phyloP scores from a whole-genome alignment of 2,797 vertebrate genomes.

The Oceanodroma leucorhoa region DNA sequence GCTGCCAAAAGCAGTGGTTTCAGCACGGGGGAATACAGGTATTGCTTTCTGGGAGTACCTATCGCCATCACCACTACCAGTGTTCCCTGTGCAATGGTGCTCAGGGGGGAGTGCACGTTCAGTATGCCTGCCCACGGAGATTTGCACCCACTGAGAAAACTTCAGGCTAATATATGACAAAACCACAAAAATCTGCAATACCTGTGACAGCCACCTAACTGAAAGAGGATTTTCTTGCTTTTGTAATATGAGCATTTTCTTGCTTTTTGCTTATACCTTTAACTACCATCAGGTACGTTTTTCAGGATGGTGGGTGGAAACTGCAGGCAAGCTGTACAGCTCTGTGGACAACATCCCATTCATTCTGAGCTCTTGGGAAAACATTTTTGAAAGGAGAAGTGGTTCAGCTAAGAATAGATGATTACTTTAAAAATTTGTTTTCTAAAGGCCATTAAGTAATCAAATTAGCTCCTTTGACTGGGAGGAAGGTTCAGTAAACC shows the following conservation, averaged over 20 bases:
- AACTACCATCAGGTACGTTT: background rate
- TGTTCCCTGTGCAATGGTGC: background rate
- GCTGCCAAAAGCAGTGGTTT: slow-evolving; percentile 17
- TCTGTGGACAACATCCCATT: background rate
- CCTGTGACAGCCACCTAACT: background rate
- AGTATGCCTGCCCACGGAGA: background rate
- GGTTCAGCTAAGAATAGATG: background rate
- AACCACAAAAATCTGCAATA: background rate
- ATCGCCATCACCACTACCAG: background rate
- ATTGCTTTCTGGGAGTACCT: background rate
- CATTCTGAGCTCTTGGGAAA: background rate
- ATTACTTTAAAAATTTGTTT: background rate
- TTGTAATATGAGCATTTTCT: background rate
- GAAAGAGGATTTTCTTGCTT: background rate
- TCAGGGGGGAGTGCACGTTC: background rate
- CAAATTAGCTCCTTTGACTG: background rate
- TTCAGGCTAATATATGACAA: background rate
- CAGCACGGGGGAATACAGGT: background rate
- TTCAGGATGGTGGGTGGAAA: background rate
- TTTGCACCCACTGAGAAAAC: background rate
- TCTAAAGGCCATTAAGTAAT: slow-evolving; percentile 4
- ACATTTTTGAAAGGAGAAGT: background rate
- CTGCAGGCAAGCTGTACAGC: background rate
- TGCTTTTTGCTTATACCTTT: background rate
- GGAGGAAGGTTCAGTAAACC: background rate